Conservation (phyloP, 2,113 vertebrate species). For the Ictalurus punctatus region DNA sequence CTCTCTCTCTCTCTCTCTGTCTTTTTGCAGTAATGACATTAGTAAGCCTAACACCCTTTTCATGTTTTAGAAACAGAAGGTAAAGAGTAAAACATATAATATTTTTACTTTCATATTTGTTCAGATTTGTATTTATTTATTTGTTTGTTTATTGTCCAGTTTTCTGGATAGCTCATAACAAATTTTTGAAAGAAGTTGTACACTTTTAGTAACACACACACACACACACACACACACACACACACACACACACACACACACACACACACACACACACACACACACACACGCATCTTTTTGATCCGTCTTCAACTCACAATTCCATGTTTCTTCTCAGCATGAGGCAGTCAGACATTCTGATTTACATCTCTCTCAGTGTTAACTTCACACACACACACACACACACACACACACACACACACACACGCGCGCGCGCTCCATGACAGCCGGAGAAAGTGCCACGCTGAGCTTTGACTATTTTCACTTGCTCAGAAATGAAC, state of each 20-base stretch:
- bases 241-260: not conserved
- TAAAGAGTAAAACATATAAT: not conserved
- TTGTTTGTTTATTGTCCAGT: not conserved
- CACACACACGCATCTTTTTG: not conserved
- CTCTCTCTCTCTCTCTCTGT: too few relatives aligned
- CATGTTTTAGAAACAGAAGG: too few relatives aligned
- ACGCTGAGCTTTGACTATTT: not conserved
- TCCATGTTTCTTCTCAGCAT: not conserved
- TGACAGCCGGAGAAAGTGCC: not conserved
- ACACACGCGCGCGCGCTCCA: not conserved
- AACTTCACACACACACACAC: conserved; percentile 1
- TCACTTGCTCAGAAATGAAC: not conserved
- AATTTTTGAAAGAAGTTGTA: not conserved
- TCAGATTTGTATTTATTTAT: not conserved
- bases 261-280: not conserved
- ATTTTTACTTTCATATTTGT: too few relatives aligned
- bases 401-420: not conserved
- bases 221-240: not conserved
- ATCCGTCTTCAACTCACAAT: not conserved
- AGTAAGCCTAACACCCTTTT: too few relatives aligned
- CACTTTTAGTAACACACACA: not conserved
- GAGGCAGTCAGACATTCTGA: not conserved
- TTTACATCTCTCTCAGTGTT: not conserved
- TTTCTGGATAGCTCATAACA: not conserved
- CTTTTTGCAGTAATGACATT: not conserved